Evolutionary conservation across 2,113 vertebrate genomes (phyloP).

Genomic region (Oncorhynchus clarkii): DNA sequence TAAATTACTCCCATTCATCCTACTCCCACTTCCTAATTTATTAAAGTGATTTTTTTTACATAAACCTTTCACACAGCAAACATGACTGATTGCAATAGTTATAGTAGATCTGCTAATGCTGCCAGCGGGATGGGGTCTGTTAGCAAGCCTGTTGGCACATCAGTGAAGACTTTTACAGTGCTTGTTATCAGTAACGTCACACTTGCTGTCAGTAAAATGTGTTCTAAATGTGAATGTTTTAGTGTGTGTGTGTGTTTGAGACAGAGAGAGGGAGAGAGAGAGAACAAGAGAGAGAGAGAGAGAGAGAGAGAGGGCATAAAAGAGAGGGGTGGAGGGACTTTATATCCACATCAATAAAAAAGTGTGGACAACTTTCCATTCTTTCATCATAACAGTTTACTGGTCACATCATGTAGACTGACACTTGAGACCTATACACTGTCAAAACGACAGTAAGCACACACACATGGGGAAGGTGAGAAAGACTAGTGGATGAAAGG

Average conservation of each 20-base stretch:
- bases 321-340: slow-evolving; percentile 32
- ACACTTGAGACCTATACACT: slow-evolving; percentile 65
- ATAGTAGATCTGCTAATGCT: background rate
- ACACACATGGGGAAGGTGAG: slow-evolving; percentile 20
- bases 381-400: slow-evolving; percentile 74
- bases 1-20: background rate
- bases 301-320: slow-evolving; percentile 14
- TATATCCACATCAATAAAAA: slow-evolving; percentile 52
- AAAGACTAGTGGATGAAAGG: slow-evolving; percentile 4
- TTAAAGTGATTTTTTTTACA: background rate
- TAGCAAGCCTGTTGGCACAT: background rate
- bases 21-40: background rate
- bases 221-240: background rate
- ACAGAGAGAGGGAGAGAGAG: slow-evolving; percentile 1
- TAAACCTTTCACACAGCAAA: background rate
- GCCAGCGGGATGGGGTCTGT: background rate
- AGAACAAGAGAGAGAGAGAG: background rate
- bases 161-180: background rate
- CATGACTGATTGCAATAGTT: background rate
- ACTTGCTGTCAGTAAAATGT: background rate
- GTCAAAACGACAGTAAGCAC: slow-evolving; percentile 63
- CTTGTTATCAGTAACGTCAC: background rate
- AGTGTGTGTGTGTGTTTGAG: slow-evolving; percentile 2
- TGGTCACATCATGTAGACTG: slow-evolving; percentile 52
- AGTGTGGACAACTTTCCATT: slow-evolving; percentile 72